phyloP scores from a whole-genome alignment of 2,113 vertebrate species.

The Scophthalmus maximus region DNA sequence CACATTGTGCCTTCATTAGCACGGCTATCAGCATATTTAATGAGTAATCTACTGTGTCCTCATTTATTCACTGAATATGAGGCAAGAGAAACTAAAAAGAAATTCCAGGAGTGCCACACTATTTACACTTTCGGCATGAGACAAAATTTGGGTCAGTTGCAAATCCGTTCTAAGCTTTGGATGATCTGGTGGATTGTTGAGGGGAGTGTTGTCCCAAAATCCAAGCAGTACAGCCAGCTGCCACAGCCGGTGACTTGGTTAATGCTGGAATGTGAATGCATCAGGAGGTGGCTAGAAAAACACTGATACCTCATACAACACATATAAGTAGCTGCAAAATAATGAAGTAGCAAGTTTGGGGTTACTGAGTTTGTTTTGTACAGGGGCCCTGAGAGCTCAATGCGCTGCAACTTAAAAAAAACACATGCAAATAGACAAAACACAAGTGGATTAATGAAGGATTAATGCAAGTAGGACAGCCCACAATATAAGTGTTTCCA shows the following conservation, averaged over 20 bases:
- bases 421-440: too few species aligned
- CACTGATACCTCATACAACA: too few species aligned
- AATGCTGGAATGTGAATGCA: neutral
- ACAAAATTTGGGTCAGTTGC: constrained; percentile 58
- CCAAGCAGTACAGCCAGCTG: constrained; percentile 19
- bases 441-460: too few species aligned
- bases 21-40: neutral
- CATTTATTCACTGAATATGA: neutral
- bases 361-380: too few species aligned
- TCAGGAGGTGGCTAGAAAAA: neutral
- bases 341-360: too few species aligned
- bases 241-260: constrained; percentile 7
- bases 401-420: too few species aligned
- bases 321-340: too few species aligned
- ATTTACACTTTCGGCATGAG: constrained; percentile 16
- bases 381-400: too few species aligned
- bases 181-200: constrained; percentile 42
- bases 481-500: too few species aligned
- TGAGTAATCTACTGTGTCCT: neutral
- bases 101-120: neutral
- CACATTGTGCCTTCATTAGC: neutral
- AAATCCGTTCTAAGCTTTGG: constrained; percentile 46
- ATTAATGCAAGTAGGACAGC: too few species aligned
- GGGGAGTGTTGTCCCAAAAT: constrained; percentile 24
- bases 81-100: neutral